Conservation (phyloP, 2,113 vertebrate genomes). For the Semicossyphus pulcher region DNA sequence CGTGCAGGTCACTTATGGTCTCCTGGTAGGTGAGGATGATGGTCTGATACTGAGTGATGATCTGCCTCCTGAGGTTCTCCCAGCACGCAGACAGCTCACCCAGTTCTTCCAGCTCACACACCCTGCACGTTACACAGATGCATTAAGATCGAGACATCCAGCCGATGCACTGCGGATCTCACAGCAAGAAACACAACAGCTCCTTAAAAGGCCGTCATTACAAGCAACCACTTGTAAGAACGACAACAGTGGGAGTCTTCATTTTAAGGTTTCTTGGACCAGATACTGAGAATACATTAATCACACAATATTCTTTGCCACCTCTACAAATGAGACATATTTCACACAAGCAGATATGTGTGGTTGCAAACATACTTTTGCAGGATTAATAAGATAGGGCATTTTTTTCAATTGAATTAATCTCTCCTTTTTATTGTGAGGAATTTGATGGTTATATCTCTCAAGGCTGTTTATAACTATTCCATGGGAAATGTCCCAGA, state of each 20-base stretch:
- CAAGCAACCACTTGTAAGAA: not conserved
- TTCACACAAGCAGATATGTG: no score
- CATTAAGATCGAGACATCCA: slow-evolving; percentile 4
- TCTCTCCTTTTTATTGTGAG: no score
- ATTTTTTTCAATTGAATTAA: no score
- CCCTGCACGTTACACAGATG: slow-evolving; percentile 77
- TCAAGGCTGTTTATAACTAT: no score
- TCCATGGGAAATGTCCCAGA: no score
- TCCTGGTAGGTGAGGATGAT: slow-evolving; percentile 99
- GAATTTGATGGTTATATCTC: no score
- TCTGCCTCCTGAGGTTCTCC: slow-evolving; percentile 97
- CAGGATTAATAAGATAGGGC: no score
- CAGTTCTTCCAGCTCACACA: slow-evolving; percentile 97
- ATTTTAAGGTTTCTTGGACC: not conserved
- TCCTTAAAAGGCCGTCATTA: not conserved
- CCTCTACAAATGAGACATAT: not conserved
- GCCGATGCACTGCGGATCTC: not conserved
- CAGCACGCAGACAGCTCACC: slow-evolving; percentile 96
- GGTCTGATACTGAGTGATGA: slow-evolving; percentile 98
- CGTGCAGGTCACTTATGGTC: slow-evolving; percentile 95
- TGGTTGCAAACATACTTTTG: no score
- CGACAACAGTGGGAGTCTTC: not conserved
- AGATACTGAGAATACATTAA: no score
- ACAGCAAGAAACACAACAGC: not conserved
- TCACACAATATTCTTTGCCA: no score